Evolutionary conservation across 2,113 vertebrate genomes (phyloP).

Genomic region (Heterotilapia buettikoferi): DNA sequence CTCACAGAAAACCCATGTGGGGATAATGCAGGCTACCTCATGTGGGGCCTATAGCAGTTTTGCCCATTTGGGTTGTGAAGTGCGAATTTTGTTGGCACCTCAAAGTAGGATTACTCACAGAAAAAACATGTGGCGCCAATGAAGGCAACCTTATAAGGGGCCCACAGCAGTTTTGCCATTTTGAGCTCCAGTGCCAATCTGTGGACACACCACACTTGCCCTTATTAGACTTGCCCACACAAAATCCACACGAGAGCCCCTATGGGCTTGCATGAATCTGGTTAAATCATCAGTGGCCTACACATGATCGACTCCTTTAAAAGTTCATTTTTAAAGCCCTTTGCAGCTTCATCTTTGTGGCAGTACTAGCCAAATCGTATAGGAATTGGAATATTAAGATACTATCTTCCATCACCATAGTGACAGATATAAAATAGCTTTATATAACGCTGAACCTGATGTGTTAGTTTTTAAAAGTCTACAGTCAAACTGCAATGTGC

Average conservation of each 20-base stretch:
- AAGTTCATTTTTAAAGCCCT: background rate
- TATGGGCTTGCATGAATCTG: background rate
- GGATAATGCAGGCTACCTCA: background rate
- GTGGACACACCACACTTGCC: background rate
- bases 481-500: background rate
- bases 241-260: background rate
- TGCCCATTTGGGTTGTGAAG: background rate
- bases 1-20: background rate
- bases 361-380: background rate
- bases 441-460: background rate
- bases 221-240: background rate
- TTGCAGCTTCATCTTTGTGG: background rate
- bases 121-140: background rate
- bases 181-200: fast-evolving
- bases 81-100: background rate
- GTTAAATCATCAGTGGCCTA: background rate
- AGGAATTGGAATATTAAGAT: background rate
- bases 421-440: background rate
- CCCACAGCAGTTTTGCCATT: background rate
- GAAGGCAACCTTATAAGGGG: background rate
- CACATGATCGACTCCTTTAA: background rate
- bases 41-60: background rate
- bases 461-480: background rate
- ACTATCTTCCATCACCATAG: background rate
- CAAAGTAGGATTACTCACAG: background rate